Evolutionary conservation across 2,888 invertebrate genomes (phyloP), one percentile per base, ranked within the genome.

Genomic region (Andrena marginata): DNA sequence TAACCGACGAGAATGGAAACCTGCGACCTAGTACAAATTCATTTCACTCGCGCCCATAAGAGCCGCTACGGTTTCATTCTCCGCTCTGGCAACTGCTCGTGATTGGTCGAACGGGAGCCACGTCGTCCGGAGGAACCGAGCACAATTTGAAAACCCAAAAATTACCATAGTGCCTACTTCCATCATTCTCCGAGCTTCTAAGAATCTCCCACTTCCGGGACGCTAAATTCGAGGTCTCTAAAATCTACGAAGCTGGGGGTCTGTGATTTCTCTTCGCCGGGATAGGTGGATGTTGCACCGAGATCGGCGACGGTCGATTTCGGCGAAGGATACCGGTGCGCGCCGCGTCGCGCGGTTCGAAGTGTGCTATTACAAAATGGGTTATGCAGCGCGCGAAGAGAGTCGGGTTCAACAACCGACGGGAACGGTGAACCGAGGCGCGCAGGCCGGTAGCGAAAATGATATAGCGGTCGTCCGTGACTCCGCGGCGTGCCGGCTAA

Each of bases 321-420:
- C 75, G 84, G 81, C 82, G 87, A 90, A 92, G 91, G 92, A 92
- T 92, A 84, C 89, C 91, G 92, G 91, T 92, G 92, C 91, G 92
- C 91, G 92, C 92, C 91, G 64, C 42, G 64, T 91, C 92, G 92
- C 90, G 75, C 80, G 76, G 89, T 89, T 90, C 92, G 92, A 93
- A 93, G 93, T 93, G 93, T 93, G 93, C 93, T 94, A 92, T 93
- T 94, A 94, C 93, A 94, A 94, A 94, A 94, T 94, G 92, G 93
- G 93, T 94, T 94, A 93, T 93, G 94, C 92, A 92, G 92, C 92
- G 91, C 92, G 91, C 91, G 89, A 92, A 92, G 93, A 92, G 86
- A 93, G 92, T 91, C 85, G 91, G 87, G 94, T 93, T 93, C 93
- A 92, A 92, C 90, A 92, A 93, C 92, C 93, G 90, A 85, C 85